Percentiles rank a stretch among this genome's conserved stretches.
phyloP scores from a whole-genome alignment of 2,888 invertebrate genomes.

The Aquatica leii region DNA sequence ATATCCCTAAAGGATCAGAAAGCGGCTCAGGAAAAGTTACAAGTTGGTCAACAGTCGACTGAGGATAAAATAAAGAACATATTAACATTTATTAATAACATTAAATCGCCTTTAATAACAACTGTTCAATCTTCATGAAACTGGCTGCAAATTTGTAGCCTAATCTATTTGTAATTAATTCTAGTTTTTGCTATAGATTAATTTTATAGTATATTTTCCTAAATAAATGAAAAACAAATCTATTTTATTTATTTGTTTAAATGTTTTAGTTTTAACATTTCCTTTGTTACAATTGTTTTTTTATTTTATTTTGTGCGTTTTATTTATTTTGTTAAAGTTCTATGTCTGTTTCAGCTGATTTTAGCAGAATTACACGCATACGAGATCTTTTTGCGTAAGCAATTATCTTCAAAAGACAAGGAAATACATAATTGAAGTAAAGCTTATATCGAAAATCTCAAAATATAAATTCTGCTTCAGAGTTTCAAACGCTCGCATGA shows the following conservation, averaged over 20 bases:
- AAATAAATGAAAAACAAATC: conserved; percentile 1
- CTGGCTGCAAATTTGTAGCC: conserved; percentile 14
- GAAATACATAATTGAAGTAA: too few relatives aligned
- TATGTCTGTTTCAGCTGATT: too few relatives aligned
- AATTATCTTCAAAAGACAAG: too few relatives aligned
- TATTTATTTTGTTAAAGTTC: too few relatives aligned
- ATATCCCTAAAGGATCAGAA: conserved; percentile 57
- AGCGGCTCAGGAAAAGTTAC: conserved; percentile 53
- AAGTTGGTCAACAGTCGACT: conserved; percentile 52
- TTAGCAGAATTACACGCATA: too few relatives aligned
- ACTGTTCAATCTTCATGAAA: conserved; percentile 21
- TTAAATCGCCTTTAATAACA: conserved; percentile 41
- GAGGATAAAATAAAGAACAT: conserved; percentile 58
- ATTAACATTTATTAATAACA: conserved; percentile 53
- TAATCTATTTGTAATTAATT: conserved; percentile 7
- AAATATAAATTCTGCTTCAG: too few relatives aligned
- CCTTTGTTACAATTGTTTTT: too few relatives aligned
- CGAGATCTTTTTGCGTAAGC: too few relatives aligned
- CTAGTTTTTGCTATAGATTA: background rate
- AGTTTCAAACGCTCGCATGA: too few relatives aligned
- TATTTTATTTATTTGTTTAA: background rate
- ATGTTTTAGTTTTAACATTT: background rate
- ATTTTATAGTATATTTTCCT: conserved; percentile 10
- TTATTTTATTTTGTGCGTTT: too few relatives aligned
- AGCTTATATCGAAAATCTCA: too few relatives aligned